Base-by-base conservation (phyloP, 64 coral and sea anemone species). In the Trachythela sp. region DNA sequence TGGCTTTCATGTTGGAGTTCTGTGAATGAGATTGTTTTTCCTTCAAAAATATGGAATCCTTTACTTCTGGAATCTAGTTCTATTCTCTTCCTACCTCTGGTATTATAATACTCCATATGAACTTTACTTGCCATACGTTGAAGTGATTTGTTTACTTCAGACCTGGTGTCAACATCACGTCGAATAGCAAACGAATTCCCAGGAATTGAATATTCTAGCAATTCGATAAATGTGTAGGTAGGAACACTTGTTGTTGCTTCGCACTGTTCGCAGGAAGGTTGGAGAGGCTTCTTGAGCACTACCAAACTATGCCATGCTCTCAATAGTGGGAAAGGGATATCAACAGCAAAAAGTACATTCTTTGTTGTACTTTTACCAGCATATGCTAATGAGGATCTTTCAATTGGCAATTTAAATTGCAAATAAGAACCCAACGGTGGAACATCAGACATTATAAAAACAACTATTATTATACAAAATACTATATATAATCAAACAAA, bases 1-100 rank as follows among this genome's bases (percentile, higher is more conserved):
- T 72, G 68, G 68, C 68, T 22, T 72, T 72, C 68, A 22, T 72
- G 68, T 72, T 72, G 68, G n/a, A 72, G 68, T 72, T 72, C 24
- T 72, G 14, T 26, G 14, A 72, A 14, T 72, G 68, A 72, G 33
- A 72, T 35, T 11, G 68, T 72, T 35, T 72, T 14, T 22, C 68
- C 68, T 72, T 72, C 68, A 9, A 72, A 72, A 72, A 72, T 1
- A 72, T 72, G 68, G 68, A 72, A 72, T 72, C 1, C 29, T 35
- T 72, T 72, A 72, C 68, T 72, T 26, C 68, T 72, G 68, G 17
- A 24, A 26, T 72, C 68, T 72, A 72, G 29, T 22, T 9, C 68
- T 26, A 72, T 72, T 26, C 68, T 72, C 68, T 72, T 72, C 26
- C 68, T 72, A 22, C 68, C 68, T 26, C 68, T 72, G 26, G 15